phyloP scores from a whole-genome alignment of 1,140 invertebrate species.

The Calephelis virginiensis region DNA sequence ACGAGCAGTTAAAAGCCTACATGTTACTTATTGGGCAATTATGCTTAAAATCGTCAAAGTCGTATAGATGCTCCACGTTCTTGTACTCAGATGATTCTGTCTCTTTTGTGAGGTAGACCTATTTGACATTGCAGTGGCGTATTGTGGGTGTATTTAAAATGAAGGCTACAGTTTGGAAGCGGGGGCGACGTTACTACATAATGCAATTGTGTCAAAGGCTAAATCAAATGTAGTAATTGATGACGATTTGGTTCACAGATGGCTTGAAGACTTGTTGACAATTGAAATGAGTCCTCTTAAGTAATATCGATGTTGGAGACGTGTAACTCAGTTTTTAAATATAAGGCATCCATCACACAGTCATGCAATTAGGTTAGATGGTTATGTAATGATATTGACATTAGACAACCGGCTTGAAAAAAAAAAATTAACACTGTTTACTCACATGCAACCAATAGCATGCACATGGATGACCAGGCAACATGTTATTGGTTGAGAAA shows the following conservation, averaged over 20 bases:
- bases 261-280: not conserved
- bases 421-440: too few relatives aligned
- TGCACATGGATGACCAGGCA: too few relatives aligned
- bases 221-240: slow-evolving; percentile 26
- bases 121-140: slow-evolving; percentile 48
- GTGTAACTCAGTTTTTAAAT: too few relatives aligned
- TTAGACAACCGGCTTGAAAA: too few relatives aligned
- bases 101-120: slow-evolving; percentile 33
- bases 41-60: slow-evolving; percentile 28
- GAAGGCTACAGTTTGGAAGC: slow-evolving; percentile 46
- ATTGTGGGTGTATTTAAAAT: slow-evolving; percentile 59
- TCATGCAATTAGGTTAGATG: too few relatives aligned
- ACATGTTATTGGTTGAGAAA: too few relatives aligned
- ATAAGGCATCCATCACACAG: too few relatives aligned
- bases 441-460: too few relatives aligned
- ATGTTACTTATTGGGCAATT: slow-evolving; percentile 65
- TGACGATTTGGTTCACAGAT: not conserved
- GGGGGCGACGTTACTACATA: slow-evolving; percentile 51
- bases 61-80: slow-evolving; percentile 12
- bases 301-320: not conserved
- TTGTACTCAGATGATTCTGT: not conserved
- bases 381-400: too few relatives aligned
- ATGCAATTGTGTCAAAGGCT: slow-evolving; percentile 57
- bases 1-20: slow-evolving; percentile 44
- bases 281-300: slow-evolving; percentile 5